Percentiles rank a stretch among this genome's conserved stretches.
phyloP scores from a whole-genome alignment of 1,140 invertebrate species.

The Oncopodura yosiiana region DNA sequence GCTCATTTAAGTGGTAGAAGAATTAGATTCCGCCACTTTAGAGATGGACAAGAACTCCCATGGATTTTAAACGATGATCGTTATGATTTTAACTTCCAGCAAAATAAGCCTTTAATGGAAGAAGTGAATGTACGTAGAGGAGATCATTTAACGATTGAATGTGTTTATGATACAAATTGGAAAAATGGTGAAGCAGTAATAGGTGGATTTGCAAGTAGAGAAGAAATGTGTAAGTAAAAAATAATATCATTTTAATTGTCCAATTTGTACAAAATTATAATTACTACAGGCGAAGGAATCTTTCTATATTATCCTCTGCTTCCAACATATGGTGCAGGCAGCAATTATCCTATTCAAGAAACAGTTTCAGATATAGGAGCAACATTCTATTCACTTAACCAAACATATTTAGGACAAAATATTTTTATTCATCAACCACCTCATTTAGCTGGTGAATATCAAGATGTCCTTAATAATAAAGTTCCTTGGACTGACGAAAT shows the following conservation, averaged over 20 bases:
- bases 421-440: background rate
- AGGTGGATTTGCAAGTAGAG: background rate
- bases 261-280: no score
- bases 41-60: background rate
- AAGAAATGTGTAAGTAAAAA: constrained; percentile 1
- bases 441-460: no score
- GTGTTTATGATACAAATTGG: background rate
- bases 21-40: background rate
- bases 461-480: background rate
- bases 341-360: no score
- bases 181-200: background rate
- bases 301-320: no score
- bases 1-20: background rate
- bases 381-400: no score
- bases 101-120: background rate
- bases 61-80: background rate
- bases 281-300: no score
- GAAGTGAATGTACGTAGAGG: background rate
- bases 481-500: constrained; percentile 14
- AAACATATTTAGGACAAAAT: background rate
- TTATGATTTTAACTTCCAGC: constrained; percentile 1
- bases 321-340: no score
- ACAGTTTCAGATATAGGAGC: constrained; percentile 10
- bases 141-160: constrained; percentile 7
- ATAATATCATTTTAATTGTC: no score